phyloP scores from a whole-genome alignment of 2,888 invertebrate genomes.

The Drosophila sordidula region DNA sequence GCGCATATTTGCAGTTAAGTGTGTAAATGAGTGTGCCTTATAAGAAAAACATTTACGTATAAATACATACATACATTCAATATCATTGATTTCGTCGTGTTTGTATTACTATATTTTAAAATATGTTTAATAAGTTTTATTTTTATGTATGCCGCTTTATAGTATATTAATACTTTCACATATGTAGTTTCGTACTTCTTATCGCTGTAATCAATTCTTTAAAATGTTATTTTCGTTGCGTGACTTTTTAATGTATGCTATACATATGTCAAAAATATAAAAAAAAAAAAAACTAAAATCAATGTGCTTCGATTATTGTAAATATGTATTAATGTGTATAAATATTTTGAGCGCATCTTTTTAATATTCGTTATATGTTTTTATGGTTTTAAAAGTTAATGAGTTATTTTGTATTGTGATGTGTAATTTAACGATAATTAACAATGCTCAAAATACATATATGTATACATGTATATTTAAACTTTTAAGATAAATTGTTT shows the following conservation, averaged over 20 bases:
- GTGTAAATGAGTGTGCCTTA: conserved; percentile 54
- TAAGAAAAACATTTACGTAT: conserved; percentile 64
- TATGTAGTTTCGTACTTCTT: conserved; percentile 55
- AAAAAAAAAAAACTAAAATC: conserved; percentile 34
- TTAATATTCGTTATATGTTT: conserved; percentile 8
- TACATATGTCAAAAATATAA: conserved; percentile 36
- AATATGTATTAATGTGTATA: conserved; percentile 34
- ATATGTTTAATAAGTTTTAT: conserved; percentile 33
- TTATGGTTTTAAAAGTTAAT: conserved; percentile 27
- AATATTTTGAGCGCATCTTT: conserved; percentile 32
- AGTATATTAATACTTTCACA: conserved; percentile 61
- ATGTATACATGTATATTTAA: conserved; percentile 9
- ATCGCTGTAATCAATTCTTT: conserved; percentile 44
- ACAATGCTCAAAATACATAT: conserved; percentile 13
- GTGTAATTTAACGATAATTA: conserved; percentile 15
- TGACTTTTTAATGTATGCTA: conserved; percentile 39
- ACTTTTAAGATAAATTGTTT: conserved; percentile 4
- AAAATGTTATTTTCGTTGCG: conserved; percentile 61
- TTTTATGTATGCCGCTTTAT: conserved; percentile 35
- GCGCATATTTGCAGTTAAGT: conserved; percentile 31
- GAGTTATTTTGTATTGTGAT: conserved; percentile 18
- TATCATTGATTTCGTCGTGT: conserved; percentile 34
- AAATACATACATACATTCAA: conserved; percentile 53
- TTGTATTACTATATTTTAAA: conserved; percentile 31
- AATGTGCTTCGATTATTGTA: conserved; percentile 39